phyloP scores from a whole-genome alignment of 2,797 vertebrate species.

The Peromyscus eremicus region DNA sequence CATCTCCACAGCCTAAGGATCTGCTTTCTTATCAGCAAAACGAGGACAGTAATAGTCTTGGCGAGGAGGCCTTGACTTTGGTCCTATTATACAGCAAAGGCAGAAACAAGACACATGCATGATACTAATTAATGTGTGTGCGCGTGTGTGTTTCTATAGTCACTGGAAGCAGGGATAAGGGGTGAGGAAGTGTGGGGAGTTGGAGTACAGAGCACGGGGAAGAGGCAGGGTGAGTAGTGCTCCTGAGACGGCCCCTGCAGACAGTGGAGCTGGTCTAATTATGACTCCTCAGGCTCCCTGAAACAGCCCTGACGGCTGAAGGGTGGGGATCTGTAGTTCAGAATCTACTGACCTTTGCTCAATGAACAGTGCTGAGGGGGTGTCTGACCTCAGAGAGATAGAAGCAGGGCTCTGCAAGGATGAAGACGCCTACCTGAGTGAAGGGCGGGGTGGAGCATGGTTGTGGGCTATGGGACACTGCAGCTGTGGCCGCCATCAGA shows the following conservation, averaged over 20 bases:
- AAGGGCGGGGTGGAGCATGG: background rate
- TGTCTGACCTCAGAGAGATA: background rate
- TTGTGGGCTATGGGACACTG: background rate
- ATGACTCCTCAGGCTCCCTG: background rate
- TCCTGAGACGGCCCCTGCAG: background rate
- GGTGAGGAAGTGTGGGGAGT: background rate
- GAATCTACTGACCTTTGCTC: background rate
- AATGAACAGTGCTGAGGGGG: background rate
- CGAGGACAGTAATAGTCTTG: background rate
- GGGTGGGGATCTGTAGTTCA: background rate
- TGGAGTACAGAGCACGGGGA: background rate
- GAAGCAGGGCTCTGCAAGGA: background rate
- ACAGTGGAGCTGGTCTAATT: background rate
- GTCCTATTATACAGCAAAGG: background rate
- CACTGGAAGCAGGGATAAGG: background rate
- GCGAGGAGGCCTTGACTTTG: background rate
- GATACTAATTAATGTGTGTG: background rate
- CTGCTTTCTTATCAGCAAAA: background rate
- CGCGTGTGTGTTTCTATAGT: background rate
- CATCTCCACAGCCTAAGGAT: background rate
- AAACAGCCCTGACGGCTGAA: background rate
- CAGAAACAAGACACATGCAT: background rate
- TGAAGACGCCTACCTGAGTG: background rate
- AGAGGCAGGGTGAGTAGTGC: background rate
- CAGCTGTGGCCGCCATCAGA: background rate